Evolutionary conservation across 2,797 vertebrate species (phyloP), one percentile per base, ranked within the genome.

Genomic region (Lepilemur ruficaudatus): DNA sequence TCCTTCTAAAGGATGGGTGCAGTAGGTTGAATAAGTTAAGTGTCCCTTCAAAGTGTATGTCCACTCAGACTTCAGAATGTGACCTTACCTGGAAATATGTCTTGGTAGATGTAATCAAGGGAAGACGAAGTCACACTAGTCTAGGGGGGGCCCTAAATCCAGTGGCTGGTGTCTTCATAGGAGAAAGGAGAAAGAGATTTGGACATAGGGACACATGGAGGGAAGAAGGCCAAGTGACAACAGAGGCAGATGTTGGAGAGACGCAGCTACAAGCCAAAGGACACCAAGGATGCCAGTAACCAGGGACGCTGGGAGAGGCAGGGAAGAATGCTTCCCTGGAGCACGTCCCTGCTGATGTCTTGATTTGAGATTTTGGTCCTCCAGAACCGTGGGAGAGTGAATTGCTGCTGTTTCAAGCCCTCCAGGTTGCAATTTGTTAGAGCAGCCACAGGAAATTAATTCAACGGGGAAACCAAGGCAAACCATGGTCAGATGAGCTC

Each of bases 271-370:
- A 30, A 38, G 35, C 38, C 25, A 1, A 20, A 38, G 43, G 20
- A 17, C 0, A 0, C n/a, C 15, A 1, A 12, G 48, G 48, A 18
- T 1, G 8, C 79, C 1, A 0, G 78, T 22, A 6, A 0, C 84
- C 13, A 2, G 32, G 0, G 55, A 5, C 2, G 3, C 90, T 22
- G 83, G 65, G 9, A 41, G 52, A 14, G 25, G 22, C 35, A 15
- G 28, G 41, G 5, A 15, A 57, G 73, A 3, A 9, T 11, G 10
- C 52, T 5, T 32, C 46, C 30, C 6, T 38, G 57, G 57, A 85
- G 43, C 59, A 7, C 0, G 0, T 6, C 57, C 11, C 30, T 0
- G 20, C 30, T 0, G 18, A 61, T 17, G 5, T 43, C 46, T 28
- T 7, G 22, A 5, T 14, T 46, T 20, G 6, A 22, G n/a, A 14